These are phyloP conservation scores for Thunnus albacares DNA, from an alignment of 2,797 vertebrate species.

Conservation along the genomic window DNA sequence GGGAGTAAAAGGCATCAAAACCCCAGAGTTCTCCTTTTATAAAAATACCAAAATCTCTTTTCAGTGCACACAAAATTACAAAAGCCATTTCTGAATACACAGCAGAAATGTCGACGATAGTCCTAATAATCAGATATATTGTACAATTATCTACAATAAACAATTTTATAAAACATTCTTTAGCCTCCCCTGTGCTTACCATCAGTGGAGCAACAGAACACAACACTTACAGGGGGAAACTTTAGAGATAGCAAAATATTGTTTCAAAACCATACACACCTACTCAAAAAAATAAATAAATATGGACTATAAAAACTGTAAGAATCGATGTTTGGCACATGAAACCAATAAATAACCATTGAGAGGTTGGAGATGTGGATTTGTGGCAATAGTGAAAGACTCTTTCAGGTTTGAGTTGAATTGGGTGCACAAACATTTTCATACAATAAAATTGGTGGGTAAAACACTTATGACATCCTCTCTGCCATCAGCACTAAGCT, in stretches of 20 bases:
- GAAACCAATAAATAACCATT: slow-evolving; percentile 70
- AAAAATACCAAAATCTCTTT: slow-evolving; percentile 92
- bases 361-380: slow-evolving; percentile 56
- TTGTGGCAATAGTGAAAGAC: slow-evolving; percentile 46
- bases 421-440: slow-evolving; percentile 70
- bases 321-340: slow-evolving; percentile 81
- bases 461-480: slow-evolving; percentile 53
- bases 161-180: slow-evolving; percentile 83
- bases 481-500: slow-evolving; percentile 11
- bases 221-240: slow-evolving; percentile 58
- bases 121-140: slow-evolving; percentile 84
- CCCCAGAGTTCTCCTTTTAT: slow-evolving; percentile 77
- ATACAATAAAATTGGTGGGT: slow-evolving; percentile 62
- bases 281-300: slow-evolving; percentile 84
- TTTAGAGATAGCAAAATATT: slow-evolving; percentile 74
- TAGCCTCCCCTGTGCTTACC: slow-evolving; percentile 71
- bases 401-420: slow-evolving; percentile 55
- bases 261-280: slow-evolving; percentile 74
- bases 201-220: slow-evolving; percentile 68
- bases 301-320: slow-evolving; percentile 82
- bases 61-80: slow-evolving; percentile 88
- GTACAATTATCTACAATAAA: slow-evolving; percentile 90
- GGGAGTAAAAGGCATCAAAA: slow-evolving; percentile 71
- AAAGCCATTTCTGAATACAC: slow-evolving; percentile 89
- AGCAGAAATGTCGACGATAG: slow-evolving; percentile 84